Conservation (phyloP, 2,113 vertebrate species). For the Silurus glanis region DNA sequence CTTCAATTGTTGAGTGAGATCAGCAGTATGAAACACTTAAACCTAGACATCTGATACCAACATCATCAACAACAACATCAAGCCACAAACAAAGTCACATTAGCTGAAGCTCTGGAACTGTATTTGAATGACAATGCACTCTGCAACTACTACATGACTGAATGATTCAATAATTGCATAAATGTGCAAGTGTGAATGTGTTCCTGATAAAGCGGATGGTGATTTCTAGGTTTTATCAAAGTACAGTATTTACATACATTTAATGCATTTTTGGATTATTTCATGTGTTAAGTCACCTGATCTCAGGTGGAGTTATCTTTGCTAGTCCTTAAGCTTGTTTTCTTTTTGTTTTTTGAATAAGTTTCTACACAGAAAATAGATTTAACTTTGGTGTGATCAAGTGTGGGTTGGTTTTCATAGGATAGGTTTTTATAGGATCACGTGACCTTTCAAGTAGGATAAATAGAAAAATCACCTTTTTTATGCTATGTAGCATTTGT, state of each 20-base stretch:
- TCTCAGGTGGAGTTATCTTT: background rate
- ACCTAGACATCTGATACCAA: background rate
- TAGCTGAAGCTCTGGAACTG: background rate
- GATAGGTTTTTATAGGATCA: background rate
- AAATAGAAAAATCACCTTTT: background rate
- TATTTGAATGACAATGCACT: background rate
- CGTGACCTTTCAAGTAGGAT: background rate
- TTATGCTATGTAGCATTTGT: background rate
- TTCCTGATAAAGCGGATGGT: background rate
- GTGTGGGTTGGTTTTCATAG: background rate
- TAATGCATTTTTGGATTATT: background rate
- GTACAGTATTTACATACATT: background rate
- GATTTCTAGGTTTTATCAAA: background rate
- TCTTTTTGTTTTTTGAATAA: background rate
- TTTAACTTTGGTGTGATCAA: background rate
- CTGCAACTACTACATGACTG: too few species aligned
- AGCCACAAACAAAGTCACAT: background rate
- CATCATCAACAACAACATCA: background rate
- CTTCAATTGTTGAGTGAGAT: too few species aligned
- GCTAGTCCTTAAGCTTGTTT: background rate
- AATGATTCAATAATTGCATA: background rate
- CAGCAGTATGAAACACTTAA: background rate
- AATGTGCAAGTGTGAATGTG: background rate
- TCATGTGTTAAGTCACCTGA: background rate
- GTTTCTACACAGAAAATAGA: background rate